These are phyloP conservation scores for Alloscopus bannaensis DNA, from an alignment of 2,888 invertebrate genomes.

Conservation along the genomic window DNA sequence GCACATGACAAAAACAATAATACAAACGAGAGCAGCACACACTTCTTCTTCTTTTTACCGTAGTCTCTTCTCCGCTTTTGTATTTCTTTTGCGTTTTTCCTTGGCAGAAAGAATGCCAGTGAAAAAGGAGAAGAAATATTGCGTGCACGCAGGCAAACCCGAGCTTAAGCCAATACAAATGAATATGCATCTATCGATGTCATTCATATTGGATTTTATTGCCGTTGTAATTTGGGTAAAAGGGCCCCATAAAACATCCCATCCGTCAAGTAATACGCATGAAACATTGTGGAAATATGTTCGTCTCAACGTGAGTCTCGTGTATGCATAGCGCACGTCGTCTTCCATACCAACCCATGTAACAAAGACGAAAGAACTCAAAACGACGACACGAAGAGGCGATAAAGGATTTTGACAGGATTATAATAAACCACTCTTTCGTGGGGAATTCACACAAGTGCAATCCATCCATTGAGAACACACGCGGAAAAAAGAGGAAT, in stretches of 20 bases:
- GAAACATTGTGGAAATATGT: neutral
- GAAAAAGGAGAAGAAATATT: constrained; percentile 17
- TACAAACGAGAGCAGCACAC: neutral
- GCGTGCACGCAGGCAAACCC: constrained; percentile 11
- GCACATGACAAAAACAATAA: constrained; percentile 7
- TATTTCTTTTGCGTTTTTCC: too few species aligned
- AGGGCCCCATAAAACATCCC: constrained; percentile 38
- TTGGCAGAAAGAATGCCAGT: neutral
- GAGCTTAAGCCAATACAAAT: constrained; percentile 42
- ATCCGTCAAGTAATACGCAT: neutral
- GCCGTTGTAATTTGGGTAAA: constrained; percentile 36
- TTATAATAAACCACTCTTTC: constrained; percentile 46
- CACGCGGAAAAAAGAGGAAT: constrained; percentile 5
- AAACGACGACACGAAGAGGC: constrained; percentile 29
- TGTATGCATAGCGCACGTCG: too few species aligned
- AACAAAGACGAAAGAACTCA: constrained; percentile 1
- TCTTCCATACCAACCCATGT: neutral
- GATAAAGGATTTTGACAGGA: constrained; percentile 57
- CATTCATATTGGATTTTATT: constrained; percentile 50
- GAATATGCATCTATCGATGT: constrained; percentile 47
- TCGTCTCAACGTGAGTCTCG: neutral
- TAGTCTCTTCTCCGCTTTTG: neutral
- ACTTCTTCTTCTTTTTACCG: neutral
- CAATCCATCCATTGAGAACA: constrained; percentile 1
- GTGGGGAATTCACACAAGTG: constrained; percentile 31